Conservation (phyloP, 2,113 vertebrate genomes). For the Phyllopteryx taeniolatus region DNA sequence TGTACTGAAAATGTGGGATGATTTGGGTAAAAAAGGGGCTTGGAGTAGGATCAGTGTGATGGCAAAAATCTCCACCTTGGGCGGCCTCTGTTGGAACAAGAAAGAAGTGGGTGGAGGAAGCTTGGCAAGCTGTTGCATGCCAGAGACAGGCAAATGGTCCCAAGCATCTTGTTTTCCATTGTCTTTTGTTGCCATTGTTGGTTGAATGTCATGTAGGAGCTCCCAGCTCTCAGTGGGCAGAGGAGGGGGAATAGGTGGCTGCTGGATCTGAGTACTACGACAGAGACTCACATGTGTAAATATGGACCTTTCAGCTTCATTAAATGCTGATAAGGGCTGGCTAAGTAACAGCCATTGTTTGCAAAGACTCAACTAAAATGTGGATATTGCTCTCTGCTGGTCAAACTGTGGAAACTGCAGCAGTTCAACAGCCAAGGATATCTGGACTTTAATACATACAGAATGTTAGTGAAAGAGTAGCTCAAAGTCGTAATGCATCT, state of each 20-base stretch:
- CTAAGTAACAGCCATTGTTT: constrained; percentile 35
- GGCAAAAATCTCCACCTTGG: constrained; percentile 55
- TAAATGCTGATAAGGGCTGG: constrained; percentile 32
- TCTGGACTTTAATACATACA: background rate
- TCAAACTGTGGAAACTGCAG: constrained; percentile 19
- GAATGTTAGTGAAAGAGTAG: background rate
- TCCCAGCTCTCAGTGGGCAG: constrained; percentile 49
- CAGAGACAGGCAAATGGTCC: constrained; percentile 48
- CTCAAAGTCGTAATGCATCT: background rate
- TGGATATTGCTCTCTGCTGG: constrained; percentile 57
- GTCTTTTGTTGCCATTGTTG: constrained; percentile 60
- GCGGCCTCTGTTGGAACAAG: constrained; percentile 37
- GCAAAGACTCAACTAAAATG: constrained; percentile 35
- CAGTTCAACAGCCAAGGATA: background rate
- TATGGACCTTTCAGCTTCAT: constrained; percentile 9
- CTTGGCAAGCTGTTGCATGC: constrained; percentile 51
- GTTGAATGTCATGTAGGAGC: constrained; percentile 53
- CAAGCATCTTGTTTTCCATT: constrained; percentile 62
- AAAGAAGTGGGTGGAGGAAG: constrained; percentile 35
- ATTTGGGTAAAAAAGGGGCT: constrained; percentile 22
- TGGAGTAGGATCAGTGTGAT: constrained; percentile 31
- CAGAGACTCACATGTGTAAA: constrained; percentile 23
- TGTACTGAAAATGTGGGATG: constrained; percentile 28
- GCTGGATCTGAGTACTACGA: constrained; percentile 42
- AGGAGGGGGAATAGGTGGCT: constrained; percentile 20